Percentiles rank a stretch among this genome's conserved stretches.
Conservation (phyloP, 2,797 vertebrate species). For the Tachyglossus aculeatus region DNA sequence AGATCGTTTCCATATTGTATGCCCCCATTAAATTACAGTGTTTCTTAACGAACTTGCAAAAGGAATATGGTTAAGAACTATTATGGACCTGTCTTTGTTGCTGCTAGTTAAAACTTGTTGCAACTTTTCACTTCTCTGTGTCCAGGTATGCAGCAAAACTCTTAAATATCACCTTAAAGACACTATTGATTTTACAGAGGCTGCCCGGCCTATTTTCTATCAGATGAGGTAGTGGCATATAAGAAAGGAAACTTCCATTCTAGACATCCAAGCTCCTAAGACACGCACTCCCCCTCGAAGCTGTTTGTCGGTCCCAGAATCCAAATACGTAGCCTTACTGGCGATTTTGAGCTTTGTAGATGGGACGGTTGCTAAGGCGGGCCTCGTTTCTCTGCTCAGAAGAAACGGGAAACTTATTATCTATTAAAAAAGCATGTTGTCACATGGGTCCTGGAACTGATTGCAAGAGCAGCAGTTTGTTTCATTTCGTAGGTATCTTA, state of each 20-base stretch:
- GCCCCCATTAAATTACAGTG: constrained; percentile 78
- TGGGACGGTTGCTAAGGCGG: constrained; percentile 66
- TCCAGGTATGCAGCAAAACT: constrained; percentile 73
- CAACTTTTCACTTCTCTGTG: constrained; percentile 76
- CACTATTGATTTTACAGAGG: constrained; percentile 65
- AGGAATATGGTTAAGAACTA: constrained; percentile 73
- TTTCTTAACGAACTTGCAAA: constrained; percentile 74
- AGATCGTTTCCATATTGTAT: constrained; percentile 72
- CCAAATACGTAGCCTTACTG: constrained; percentile 52
- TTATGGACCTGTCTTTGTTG: constrained; percentile 73
- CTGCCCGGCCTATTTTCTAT: constrained; percentile 71
- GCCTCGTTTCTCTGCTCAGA: constrained; percentile 66
- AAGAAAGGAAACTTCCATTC: constrained; percentile 63
- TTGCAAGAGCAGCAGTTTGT: constrained; percentile 58
- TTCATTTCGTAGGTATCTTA: constrained; percentile 60
- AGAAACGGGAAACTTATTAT: constrained; percentile 55
- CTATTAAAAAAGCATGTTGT: constrained; percentile 64
- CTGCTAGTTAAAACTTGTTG: constrained; percentile 78
- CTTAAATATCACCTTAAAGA: constrained; percentile 70
- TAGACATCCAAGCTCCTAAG: constrained; percentile 61
- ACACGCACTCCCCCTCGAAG: constrained; percentile 36
- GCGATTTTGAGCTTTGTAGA: constrained; percentile 66
- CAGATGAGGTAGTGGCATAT: constrained; percentile 64
- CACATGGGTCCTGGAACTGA: constrained; percentile 65
- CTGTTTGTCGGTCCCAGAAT: constrained; percentile 36